Conservation (phyloP, 2,888 invertebrate genomes). For the Lasioglossum zephyrum region DNA sequence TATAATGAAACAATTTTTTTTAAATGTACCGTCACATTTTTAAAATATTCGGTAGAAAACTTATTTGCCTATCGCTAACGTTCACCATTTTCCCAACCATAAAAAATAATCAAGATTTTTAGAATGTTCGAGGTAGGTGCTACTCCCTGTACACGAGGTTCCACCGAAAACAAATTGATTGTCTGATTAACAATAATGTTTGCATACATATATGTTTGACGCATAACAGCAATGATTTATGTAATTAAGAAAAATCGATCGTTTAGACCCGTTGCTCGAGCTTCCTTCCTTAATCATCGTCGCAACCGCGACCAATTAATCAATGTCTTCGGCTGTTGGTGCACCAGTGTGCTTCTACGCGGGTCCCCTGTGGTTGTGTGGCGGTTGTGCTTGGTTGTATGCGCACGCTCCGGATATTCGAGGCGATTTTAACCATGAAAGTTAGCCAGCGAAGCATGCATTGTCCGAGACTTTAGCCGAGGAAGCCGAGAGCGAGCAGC, state of each 20-base stretch:
- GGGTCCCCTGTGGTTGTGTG: background rate
- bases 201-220: background rate
- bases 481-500: conserved; percentile 37
- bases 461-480: conserved; percentile 36
- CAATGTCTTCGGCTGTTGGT: background rate
- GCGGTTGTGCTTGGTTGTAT: background rate
- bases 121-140: too few relatives aligned
- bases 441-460: conserved; percentile 34
- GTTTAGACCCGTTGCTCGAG: background rate
- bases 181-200: background rate
- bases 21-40: too few relatives aligned
- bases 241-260: conserved; percentile 5
- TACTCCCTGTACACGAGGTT: too few relatives aligned
- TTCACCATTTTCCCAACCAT: too few relatives aligned
- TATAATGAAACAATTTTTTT: too few relatives aligned
- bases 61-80: too few relatives aligned
- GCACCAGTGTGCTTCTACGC: background rate
- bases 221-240: background rate
- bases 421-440: conserved; percentile 17
- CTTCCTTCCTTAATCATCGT: background rate
- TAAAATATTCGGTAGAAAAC: too few relatives aligned
- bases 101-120: too few relatives aligned
- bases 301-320: conserved; percentile 4
- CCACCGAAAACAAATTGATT: too few relatives aligned
- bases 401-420: background rate